These are phyloP conservation scores for Trachelus tabidus DNA, from an alignment of 2,888 invertebrate species.

Conservation along the genomic window DNA sequence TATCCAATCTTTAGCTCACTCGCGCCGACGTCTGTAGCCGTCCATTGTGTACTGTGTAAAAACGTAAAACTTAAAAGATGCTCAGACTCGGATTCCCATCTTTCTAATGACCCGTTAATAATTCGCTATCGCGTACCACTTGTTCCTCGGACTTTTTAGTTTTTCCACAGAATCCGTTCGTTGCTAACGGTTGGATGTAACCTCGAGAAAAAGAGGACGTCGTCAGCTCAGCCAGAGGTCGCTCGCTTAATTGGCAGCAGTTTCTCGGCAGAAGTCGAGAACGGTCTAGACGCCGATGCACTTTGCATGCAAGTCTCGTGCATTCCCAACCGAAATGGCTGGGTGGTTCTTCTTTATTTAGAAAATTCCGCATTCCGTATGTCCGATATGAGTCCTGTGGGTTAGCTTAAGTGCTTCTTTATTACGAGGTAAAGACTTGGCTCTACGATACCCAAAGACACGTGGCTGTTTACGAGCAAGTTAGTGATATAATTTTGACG, in stretches of 20 bases:
- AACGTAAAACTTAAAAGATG: neutral
- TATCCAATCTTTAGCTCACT: neutral
- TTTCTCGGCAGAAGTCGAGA: neutral
- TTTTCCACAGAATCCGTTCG: neutral
- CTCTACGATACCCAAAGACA: neutral
- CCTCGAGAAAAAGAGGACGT: neutral
- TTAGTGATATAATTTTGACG: neutral
- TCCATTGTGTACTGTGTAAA: neutral
- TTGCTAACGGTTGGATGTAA: neutral
- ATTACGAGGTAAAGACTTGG: neutral
- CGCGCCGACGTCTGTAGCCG: neutral
- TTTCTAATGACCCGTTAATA: neutral
- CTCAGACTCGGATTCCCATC: neutral
- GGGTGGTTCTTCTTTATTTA: slow-evolving; percentile 50
- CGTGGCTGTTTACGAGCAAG: neutral
- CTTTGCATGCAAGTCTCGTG: slow-evolving; percentile 48
- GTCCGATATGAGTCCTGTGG: slow-evolving; percentile 25
- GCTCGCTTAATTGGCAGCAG: neutral
- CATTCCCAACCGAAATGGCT: slow-evolving; percentile 27
- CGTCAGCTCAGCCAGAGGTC: neutral
- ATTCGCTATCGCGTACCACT: neutral
- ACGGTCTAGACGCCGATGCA: slow-evolving; percentile 28
- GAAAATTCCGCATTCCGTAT: slow-evolving; percentile 52
- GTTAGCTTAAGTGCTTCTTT: slow-evolving; percentile 6
- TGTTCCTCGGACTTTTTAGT: neutral